Base-by-base conservation (phyloP, 2,113 vertebrate species). In the Steatornis caripensis region DNA sequence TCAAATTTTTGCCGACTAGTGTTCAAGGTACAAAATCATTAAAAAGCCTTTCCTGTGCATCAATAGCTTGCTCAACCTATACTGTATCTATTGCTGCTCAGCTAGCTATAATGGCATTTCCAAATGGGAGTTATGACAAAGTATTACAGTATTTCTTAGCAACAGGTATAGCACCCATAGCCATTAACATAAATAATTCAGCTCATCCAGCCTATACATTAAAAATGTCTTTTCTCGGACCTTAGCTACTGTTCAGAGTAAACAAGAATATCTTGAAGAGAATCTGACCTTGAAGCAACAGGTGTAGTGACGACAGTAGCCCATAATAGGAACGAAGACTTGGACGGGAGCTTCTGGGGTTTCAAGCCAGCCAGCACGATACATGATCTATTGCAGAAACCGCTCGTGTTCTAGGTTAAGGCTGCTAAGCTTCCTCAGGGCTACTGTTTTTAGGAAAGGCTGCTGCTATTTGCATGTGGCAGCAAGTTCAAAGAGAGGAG, bases 111-210 rank as follows among this genome's bases (percentile, higher is more conserved):
- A 75, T 72, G 82, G 46, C 53, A 77, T 94, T 88, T 88, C 37
- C 60, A 95, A 90, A 93, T 84, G 68, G 75, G 54, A 86, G 30
- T 86, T 95, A 71, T 15, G n/a, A 90, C 2, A 1, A 93, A 78
- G 36, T 82, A 88, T 72, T 89, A 71, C 46, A 80, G 68, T 61
- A 79, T 92, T 81, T 90, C 54, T 81, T 57, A 93, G 55, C 55
- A 94, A 85, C 36, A 92, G 65, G 81, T 80, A 83, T 10, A 78
- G 55, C 64, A 90, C 48, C 70, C 61, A 75, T 92, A 87, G 39
- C 90, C 68, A 93, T 90, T 90, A 95, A 57, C 61, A 94, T 96
- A 60, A 93, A 96, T 96, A 92, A 95, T 95, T 96, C 83, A 95
- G 45, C 34, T 75, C 19, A 26, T 62, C 36, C 68, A 97, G 55